phyloP scores from a whole-genome alignment of 2,888 invertebrate species.

The Congeria kusceri region DNA sequence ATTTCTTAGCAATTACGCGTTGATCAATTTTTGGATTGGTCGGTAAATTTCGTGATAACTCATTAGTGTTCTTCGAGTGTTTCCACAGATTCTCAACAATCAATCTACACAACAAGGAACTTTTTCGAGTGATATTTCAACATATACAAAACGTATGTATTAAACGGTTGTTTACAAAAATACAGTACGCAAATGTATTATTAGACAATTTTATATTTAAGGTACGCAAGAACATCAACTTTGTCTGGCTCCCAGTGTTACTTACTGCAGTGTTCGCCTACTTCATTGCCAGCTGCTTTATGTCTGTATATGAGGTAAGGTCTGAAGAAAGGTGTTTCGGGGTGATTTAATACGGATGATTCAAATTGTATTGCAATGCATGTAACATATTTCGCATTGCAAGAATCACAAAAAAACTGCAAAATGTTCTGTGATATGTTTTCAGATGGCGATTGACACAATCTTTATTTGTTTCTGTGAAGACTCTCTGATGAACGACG shows the following conservation, averaged over 20 bases:
- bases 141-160: too few relatives aligned
- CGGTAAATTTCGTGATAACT: too few relatives aligned
- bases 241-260: conserved; percentile 69
- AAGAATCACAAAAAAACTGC: too few relatives aligned
- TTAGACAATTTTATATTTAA: conserved; percentile 26
- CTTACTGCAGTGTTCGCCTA: conserved; percentile 68
- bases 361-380: background rate
- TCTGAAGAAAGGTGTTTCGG: background rate
- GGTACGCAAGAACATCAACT: conserved; percentile 63
- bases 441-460: conserved; percentile 96
- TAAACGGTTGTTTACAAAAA: too few relatives aligned
- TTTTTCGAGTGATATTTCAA: too few relatives aligned
- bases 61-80: too few relatives aligned
- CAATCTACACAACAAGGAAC: too few relatives aligned
- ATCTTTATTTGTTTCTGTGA: conserved; percentile 96
- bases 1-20: too few relatives aligned
- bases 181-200: too few relatives aligned
- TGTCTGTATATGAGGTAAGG: conserved; percentile 95
- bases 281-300: conserved; percentile 94
- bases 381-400: background rate
- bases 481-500: conserved; percentile 92
- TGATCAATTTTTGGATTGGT: too few relatives aligned
- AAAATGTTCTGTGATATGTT: conserved; percentile 50
- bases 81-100: too few relatives aligned
- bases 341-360: background rate